Base-by-base conservation (phyloP, 2,888 invertebrate species). In the Drosophila austrosaltans region DNA sequence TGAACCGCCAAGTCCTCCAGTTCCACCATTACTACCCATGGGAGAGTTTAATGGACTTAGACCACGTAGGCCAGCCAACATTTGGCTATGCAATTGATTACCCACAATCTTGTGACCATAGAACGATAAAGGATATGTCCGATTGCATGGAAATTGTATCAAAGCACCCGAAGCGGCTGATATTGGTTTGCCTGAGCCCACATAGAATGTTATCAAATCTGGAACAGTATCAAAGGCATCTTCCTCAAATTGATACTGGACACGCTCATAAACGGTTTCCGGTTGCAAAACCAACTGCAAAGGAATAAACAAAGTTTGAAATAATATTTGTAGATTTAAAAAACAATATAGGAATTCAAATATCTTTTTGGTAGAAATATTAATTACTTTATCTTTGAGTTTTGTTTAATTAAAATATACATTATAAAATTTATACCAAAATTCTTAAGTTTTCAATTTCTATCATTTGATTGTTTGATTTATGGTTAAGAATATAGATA, bases 191-290 rank as follows among this genome's bases (percentile, higher is more conserved):
- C 96, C 97, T 56, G 97, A 97, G 1, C 97, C 97, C 28, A 98
- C 97, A 91, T 98, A 98, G 78, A 96, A 98, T 5, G 98, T 98
- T 75, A 98, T 97, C 66, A 99, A 94, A 92, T 98, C 98, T 0
- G 98, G 96, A 22, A 98, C 97, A 2, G 97, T 97, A 90, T 97
- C 97, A 90, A 98, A 98, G 0, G 97, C 96, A 91, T 98, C 97
- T 89, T 98, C 98, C 92, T 98, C 98, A 91, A 98, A 98, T 90
- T 97, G 97, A 91, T 96, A 98, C 91, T 98, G 97, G 36, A 97
- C 96, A 80, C 96, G 94, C 92, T 98, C 97, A 92, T 98, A 98
- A 4, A 98, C 97, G 0, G 98, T 98, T 87, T 97, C 97, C 0
- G 97, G 97, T 89, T 97, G 97, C 1, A 97, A 94, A 1, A 96